Evolutionary conservation across 1,140 invertebrate genomes (phyloP).

Genomic region (Pogonomyrmex californicus): DNA sequence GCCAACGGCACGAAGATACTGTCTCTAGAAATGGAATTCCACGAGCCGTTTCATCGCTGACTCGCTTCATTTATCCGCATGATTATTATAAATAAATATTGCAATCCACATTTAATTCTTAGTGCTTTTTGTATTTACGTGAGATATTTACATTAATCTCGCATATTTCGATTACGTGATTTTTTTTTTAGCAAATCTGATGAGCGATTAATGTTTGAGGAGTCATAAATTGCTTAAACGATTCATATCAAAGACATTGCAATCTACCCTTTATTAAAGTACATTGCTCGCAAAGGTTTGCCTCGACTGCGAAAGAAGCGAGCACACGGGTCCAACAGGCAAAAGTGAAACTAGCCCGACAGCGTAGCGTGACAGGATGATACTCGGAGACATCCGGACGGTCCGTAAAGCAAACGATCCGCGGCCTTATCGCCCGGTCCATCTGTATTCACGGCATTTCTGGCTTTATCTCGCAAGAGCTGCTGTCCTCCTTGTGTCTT

Average conservation of each 20-base stretch:
- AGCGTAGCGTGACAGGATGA: conserved; percentile 41
- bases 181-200: background rate
- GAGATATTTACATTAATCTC: background rate
- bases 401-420: conserved; percentile 71
- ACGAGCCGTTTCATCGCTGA: conserved; percentile 63
- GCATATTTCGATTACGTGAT: conserved; percentile 14
- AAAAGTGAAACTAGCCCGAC: conserved; percentile 55
- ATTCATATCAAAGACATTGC: background rate
- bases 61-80: conserved; percentile 62
- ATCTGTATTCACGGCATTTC: conserved; percentile 82
- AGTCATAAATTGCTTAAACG: background rate
- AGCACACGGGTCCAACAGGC: conserved; percentile 15
- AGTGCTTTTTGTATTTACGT: conserved; percentile 49
- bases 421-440: conserved; percentile 78
- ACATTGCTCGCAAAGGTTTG: background rate
- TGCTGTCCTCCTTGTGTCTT: background rate
- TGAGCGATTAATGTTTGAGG: background rate
- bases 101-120: conserved; percentile 49
- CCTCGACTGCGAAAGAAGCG: conserved; percentile 31
- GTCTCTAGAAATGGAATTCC: conserved; percentile 71
- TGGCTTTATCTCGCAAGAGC: conserved; percentile 76
- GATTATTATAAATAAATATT: conserved; percentile 55
- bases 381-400: conserved; percentile 55
- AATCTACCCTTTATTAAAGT: conserved; percentile 24
- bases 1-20: conserved; percentile 62